Evolutionary conservation across 2,888 invertebrate genomes (phyloP).

Genomic region (Thymelicus lineola): DNA sequence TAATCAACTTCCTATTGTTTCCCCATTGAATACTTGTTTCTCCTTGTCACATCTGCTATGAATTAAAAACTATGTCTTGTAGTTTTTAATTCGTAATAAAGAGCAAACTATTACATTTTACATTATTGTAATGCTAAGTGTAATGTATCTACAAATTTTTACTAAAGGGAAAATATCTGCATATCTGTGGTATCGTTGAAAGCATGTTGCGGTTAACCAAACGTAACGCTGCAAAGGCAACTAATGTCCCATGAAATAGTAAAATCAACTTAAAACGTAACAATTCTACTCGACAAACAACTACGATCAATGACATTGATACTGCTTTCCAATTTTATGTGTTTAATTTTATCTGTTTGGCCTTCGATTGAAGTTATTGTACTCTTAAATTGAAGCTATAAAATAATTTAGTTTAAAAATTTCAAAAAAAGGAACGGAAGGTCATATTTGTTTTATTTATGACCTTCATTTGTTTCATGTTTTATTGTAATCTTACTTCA

Average conservation of each 20-base stretch:
- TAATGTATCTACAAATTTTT: constrained; percentile 10
- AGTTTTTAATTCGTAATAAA: not conserved
- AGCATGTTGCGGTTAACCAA: constrained; percentile 35
- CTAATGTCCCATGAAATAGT: constrained; percentile 38
- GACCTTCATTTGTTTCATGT: too few species aligned
- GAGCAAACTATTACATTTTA: not conserved
- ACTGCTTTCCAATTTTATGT: constrained; percentile 7
- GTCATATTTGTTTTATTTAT: not conserved
- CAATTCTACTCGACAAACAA: constrained; percentile 6
- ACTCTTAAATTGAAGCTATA: constrained; percentile 3
- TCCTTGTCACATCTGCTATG: too few species aligned
- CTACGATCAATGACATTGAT: constrained; percentile 7
- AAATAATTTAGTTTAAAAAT: not conserved
- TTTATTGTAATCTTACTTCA: too few species aligned
- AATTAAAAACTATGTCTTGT: not conserved
- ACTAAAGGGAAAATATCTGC: constrained; percentile 24
- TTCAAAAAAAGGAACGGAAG: not conserved
- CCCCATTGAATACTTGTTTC: not conserved
- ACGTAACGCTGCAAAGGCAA: constrained; percentile 30
- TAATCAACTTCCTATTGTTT: too few species aligned
- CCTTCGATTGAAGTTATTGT: not conserved
- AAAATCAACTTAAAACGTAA: constrained; percentile 20
- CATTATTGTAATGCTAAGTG: not conserved
- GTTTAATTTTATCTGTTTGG: not conserved
- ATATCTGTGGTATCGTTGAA: constrained; percentile 22